Conservation (phyloP, 37 sponge, comb jelly and placozoan species). For the Bolinopsis microptera region DNA sequence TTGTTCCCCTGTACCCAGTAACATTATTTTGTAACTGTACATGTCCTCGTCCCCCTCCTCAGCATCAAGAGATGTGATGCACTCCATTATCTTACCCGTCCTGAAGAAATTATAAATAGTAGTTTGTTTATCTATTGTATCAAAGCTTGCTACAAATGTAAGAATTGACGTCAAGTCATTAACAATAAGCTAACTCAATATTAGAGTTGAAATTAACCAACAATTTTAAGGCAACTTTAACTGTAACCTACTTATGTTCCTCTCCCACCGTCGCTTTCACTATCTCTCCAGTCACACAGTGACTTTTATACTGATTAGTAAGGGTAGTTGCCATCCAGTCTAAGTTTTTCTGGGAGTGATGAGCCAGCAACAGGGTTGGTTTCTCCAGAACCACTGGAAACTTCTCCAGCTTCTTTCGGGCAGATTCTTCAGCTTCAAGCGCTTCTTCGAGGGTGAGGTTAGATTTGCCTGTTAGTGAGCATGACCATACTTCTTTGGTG, state of each 20-base stretch:
- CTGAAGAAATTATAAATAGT: not conserved
- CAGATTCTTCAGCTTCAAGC: not conserved
- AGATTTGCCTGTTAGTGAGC: conserved; percentile 32
- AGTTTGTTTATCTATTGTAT: too few relatives aligned
- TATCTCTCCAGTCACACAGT: conserved; percentile 40
- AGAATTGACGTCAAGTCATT: too few relatives aligned
- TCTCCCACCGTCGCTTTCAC: not conserved
- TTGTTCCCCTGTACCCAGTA: conserved; percentile 11
- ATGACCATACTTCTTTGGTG: conserved; percentile 49
- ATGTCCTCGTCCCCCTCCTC: not conserved
- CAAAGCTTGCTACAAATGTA: too few relatives aligned
- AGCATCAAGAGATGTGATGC: not conserved
- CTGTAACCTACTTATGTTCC: not conserved
- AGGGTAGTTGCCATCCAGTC: conserved; percentile 48
- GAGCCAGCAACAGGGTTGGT: conserved; percentile 37
- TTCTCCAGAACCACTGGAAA: conserved; percentile 57
- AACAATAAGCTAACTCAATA: too few relatives aligned
- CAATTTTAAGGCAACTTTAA: not conserved
- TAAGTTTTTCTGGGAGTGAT: conserved; percentile 55
- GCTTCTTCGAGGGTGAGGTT: conserved; percentile 62
- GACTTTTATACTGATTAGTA: conserved; percentile 19
- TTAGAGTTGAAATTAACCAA: too few relatives aligned
- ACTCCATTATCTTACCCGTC: conserved; percentile 28
- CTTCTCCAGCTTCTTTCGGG: conserved; percentile 44
- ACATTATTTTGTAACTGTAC: conserved; percentile 20